Conservation (phyloP, 2,888 invertebrate species). For the Apamea anceps region DNA sequence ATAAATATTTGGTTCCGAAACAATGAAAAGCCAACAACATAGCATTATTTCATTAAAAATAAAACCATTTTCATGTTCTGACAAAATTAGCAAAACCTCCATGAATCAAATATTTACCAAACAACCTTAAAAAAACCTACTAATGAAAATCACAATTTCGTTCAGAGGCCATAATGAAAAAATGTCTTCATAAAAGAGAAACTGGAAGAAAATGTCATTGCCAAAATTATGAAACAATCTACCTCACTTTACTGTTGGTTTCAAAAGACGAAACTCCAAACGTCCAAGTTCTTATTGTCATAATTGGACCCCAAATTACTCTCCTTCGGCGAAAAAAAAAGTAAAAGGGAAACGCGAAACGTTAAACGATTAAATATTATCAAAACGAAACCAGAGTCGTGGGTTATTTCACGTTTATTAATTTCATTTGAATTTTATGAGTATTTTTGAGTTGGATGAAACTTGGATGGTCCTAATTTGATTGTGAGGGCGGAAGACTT, state of each 20-base stretch:
- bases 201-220: slow-evolving; percentile 32
- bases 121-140: neutral
- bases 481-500: slow-evolving; percentile 30
- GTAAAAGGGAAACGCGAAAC: slow-evolving; percentile 22
- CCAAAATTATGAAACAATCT: slow-evolving; percentile 52
- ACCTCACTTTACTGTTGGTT: slow-evolving; percentile 35
- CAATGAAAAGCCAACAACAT: neutral
- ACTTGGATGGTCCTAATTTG: slow-evolving; percentile 36
- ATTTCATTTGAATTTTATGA: slow-evolving; percentile 52
- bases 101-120: slow-evolving; percentile 7
- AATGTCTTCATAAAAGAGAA: slow-evolving; percentile 21
- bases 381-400: slow-evolving; percentile 40
- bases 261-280: slow-evolving; percentile 43
- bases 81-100: slow-evolving; percentile 8
- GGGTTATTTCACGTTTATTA: slow-evolving; percentile 51
- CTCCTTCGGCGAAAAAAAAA: slow-evolving; percentile 19
- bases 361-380: slow-evolving; percentile 52
- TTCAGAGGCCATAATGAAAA: slow-evolving; percentile 34
- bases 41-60: neutral
- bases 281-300: slow-evolving; percentile 51
- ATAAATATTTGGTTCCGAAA: neutral
- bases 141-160: slow-evolving; percentile 9
- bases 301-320: slow-evolving; percentile 54
- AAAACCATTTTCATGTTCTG: neutral
- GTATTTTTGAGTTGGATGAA: slow-evolving; percentile 38